phyloP scores from a whole-genome alignment of 2,888 invertebrate genomes.

The Euclidia mi region DNA sequence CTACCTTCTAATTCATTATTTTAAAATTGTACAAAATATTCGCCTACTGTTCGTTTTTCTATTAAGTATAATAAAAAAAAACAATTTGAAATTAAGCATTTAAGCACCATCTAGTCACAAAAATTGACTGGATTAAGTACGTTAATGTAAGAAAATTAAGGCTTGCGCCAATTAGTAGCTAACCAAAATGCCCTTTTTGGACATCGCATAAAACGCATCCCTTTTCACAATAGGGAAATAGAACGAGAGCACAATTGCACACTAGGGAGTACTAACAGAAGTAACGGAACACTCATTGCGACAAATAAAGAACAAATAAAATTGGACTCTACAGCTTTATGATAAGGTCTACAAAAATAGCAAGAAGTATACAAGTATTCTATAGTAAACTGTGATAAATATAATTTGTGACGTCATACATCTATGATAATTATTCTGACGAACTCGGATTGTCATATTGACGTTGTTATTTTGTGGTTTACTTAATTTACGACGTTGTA shows the following conservation, averaged over 20 bases:
- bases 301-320: constrained; percentile 33
- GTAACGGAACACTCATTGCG: constrained; percentile 46
- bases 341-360: constrained; percentile 32
- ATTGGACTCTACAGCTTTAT: constrained; percentile 31
- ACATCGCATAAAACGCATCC: constrained; percentile 46
- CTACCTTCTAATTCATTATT: too few relatives aligned
- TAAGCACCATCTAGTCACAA: too few relatives aligned
- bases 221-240: constrained; percentile 51
- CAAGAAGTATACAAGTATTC: constrained; percentile 30
- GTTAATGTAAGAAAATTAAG: constrained; percentile 11
- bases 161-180: constrained; percentile 21
- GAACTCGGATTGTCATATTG: neutral
- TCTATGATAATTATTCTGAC: neutral
- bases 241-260: constrained; percentile 58
- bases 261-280: constrained; percentile 63
- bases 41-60: too few relatives aligned
- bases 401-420: constrained; percentile 34
- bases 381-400: constrained; percentile 36
- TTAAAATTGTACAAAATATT: too few relatives aligned
- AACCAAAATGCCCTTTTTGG: constrained; percentile 5
- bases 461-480: neutral
- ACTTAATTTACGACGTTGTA: constrained; percentile 2
- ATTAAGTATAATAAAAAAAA: too few relatives aligned
- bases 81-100: too few relatives aligned
- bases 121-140: constrained; percentile 10